Evolutionary conservation across 2,888 invertebrate genomes (phyloP).

Genomic region (Romanomermis culicivorax): DNA sequence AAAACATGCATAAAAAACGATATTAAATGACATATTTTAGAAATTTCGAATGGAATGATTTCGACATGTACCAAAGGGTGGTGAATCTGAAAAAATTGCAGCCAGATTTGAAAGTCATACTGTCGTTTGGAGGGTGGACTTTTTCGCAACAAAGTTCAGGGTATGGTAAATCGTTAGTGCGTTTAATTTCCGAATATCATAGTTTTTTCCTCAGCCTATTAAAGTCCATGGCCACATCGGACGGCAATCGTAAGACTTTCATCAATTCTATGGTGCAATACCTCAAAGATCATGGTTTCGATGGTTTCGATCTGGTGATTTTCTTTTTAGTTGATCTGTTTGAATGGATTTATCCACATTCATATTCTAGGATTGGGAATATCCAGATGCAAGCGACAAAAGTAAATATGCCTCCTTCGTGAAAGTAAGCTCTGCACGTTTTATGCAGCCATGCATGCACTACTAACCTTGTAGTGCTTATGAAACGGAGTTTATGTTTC

Average conservation of each 20-base stretch:
- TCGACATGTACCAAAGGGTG: conserved; percentile 63
- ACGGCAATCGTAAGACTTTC: conserved; percentile 48
- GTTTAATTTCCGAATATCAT: neutral
- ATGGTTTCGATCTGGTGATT: conserved; percentile 39
- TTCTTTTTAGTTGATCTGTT: no score
- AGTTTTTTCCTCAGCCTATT: conserved; percentile 25
- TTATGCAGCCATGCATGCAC: no score
- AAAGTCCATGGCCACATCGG: conserved; percentile 63
- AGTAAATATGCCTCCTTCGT: neutral
- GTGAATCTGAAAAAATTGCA: conserved; percentile 63
- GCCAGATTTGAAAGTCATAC: conserved; percentile 66
- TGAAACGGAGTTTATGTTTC: no score
- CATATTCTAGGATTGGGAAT: conserved; percentile 7
- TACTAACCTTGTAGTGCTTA: no score
- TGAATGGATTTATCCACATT: no score
- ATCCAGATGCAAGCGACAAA: conserved; percentile 1
- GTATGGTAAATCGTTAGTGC: neutral
- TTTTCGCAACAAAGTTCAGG: conserved; percentile 34
- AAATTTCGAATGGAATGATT: conserved; percentile 23
- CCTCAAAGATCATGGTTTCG: conserved; percentile 36
- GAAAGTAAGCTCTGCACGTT: no score
- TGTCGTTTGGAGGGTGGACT: conserved; percentile 88
- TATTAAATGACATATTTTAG: conserved; percentile 14
- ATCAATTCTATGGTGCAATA: conserved; percentile 43
- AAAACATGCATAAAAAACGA: neutral